A percentile compares a stretch with the other conserved stretches of the same genome.
Conservation (phyloP, 2,797 vertebrate species). For the Parauchenoglanis punctatus region DNA sequence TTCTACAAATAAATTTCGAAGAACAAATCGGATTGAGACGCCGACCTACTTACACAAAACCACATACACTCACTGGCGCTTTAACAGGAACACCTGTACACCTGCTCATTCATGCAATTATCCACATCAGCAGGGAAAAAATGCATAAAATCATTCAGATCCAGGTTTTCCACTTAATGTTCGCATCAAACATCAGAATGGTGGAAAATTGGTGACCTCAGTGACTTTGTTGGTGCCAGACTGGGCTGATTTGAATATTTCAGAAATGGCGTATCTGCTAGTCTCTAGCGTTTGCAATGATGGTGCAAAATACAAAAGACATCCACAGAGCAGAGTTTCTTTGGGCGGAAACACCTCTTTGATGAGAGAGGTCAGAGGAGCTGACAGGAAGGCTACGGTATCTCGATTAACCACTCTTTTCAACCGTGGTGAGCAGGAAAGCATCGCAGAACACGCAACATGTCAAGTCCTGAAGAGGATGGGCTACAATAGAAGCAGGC, state of each 20-base stretch:
- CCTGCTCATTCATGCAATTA: background rate
- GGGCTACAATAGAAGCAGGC: background rate
- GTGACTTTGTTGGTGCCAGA: background rate
- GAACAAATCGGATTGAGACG: background rate
- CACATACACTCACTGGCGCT: background rate
- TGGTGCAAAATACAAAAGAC: background rate
- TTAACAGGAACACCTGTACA: background rate
- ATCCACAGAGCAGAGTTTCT: background rate
- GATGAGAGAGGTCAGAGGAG: background rate
- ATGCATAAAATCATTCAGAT: background rate
- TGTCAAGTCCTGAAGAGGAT: background rate
- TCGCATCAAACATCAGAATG: background rate
- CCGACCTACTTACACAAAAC: background rate
- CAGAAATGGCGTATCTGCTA: background rate
- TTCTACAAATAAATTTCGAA: no score
- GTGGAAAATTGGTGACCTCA: background rate
- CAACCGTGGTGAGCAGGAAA: background rate
- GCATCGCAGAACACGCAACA: background rate
- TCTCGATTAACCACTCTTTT: background rate
- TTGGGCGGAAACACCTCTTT: background rate
- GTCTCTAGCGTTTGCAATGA: background rate
- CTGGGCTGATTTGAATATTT: background rate
- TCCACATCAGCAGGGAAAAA: background rate
- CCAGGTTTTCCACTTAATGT: background rate
- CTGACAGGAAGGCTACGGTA: background rate